Evolutionary conservation across 2,113 vertebrate genomes (phyloP).

Genomic region (Corythoichthys intestinalis): DNA sequence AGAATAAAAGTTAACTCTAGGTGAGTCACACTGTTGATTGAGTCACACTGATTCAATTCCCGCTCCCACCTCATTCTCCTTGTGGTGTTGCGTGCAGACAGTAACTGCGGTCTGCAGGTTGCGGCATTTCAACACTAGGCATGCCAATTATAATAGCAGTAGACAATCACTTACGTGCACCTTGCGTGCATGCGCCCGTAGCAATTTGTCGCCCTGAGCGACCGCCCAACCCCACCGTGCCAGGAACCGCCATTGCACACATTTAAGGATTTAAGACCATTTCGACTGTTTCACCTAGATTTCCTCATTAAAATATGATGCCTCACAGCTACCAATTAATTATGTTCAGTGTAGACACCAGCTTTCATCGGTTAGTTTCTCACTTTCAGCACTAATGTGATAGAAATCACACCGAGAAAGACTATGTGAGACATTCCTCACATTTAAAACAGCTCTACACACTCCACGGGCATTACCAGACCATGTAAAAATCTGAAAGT

Average conservation of each 20-base stretch:
- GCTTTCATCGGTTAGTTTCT: constrained; percentile 21
- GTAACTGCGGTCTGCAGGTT: too few relatives aligned
- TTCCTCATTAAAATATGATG: constrained; percentile 35
- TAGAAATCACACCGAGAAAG: constrained; percentile 20
- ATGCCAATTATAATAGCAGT: too few relatives aligned
- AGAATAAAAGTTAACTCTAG: too few relatives aligned
- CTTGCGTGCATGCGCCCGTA: too few relatives aligned
- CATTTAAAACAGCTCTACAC: background rate
- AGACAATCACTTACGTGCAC: too few relatives aligned
- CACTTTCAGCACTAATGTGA: constrained; percentile 13
- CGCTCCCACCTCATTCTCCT: too few relatives aligned
- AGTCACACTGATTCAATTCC: too few relatives aligned
- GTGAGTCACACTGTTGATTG: too few relatives aligned
- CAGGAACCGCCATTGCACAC: background rate
- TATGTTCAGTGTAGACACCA: constrained; percentile 23
- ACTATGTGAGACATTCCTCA: constrained; percentile 17
- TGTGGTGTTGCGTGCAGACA: too few relatives aligned
- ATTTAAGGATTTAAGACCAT: background rate
- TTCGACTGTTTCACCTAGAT: constrained; percentile 13
- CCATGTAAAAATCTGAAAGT: background rate
- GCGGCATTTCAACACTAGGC: too few relatives aligned
- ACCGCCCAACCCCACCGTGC: too few relatives aligned
- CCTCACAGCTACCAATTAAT: constrained; percentile 44
- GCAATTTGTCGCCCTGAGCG: too few relatives aligned
- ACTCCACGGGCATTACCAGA: background rate